Conservation (phyloP, 2,113 vertebrate genomes). For the Tichodroma muraria region DNA sequence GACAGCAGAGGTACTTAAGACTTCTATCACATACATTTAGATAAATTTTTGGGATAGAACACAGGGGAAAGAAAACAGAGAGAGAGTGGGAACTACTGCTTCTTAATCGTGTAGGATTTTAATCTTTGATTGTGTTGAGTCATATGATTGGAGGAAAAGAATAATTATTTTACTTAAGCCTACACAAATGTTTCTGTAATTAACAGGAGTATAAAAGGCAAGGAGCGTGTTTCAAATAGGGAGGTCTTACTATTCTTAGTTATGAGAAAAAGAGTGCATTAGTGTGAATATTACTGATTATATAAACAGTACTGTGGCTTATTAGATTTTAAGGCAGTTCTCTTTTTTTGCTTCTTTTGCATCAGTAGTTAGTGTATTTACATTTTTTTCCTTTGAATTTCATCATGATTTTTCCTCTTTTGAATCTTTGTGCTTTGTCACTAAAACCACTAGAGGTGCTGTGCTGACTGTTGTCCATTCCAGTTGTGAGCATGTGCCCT, state of each 20-base stretch:
- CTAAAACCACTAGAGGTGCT: rapidly evolving
- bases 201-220: neutral
- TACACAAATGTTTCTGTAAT: neutral
- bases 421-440: neutral
- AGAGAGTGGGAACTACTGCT: neutral
- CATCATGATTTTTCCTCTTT: neutral
- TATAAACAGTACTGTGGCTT: neutral
- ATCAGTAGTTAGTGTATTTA: neutral
- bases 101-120: neutral
- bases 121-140: neutral
- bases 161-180: neutral
- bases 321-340: neutral
- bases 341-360: neutral
- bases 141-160: neutral
- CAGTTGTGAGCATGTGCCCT: neutral
- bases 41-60: neutral
- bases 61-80: neutral
- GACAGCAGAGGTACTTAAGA: constrained; percentile 84
- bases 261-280: neutral
- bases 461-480: neutral
- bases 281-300: neutral
- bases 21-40: neutral
- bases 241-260: neutral
- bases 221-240: neutral
- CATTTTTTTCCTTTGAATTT: neutral